Evolutionary conservation across 2,113 vertebrate genomes (phyloP).

Genomic region (Pomatorhinus ruficollis): DNA sequence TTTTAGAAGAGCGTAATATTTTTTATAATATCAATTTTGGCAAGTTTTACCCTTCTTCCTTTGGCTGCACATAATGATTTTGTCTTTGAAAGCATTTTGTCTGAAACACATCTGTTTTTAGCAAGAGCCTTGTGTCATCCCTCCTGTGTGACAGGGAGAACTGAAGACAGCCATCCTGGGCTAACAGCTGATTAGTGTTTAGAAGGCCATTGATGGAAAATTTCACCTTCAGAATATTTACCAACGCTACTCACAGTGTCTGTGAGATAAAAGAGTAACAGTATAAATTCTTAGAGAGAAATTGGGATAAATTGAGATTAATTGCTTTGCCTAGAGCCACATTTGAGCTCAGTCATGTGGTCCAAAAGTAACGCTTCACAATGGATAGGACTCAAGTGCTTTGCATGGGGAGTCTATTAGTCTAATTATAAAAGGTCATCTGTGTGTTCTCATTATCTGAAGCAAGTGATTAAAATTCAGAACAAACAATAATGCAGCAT

Average conservation of each 20-base stretch:
- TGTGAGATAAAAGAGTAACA: not conserved
- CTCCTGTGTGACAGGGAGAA: not conserved
- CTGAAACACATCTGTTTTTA: not conserved
- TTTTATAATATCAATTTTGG: not conserved
- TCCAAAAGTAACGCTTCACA: not conserved
- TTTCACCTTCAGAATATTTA: not conserved
- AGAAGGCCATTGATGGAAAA: not conserved
- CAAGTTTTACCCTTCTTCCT: not conserved
- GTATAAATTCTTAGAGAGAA: not conserved
- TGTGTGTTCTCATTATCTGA: not conserved
- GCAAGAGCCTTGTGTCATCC: not conserved
- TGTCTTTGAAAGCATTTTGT: not conserved
- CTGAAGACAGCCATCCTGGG: not conserved
- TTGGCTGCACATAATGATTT: not conserved
- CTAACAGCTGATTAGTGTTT: not conserved
- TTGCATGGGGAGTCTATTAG: not conserved
- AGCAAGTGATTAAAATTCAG: not conserved
- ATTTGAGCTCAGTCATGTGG: not conserved
- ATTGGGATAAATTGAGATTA: not conserved
- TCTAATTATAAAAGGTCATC: not conserved
- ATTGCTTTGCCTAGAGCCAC: not conserved
- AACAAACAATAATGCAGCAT: not conserved
- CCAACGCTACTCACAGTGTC: rapidly evolving
- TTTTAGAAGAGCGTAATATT: not conserved
- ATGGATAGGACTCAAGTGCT: not conserved